These are phyloP conservation scores for Cryptoprocta ferox DNA, from an alignment of 2,797 vertebrate species.

Conservation along the genomic window DNA sequence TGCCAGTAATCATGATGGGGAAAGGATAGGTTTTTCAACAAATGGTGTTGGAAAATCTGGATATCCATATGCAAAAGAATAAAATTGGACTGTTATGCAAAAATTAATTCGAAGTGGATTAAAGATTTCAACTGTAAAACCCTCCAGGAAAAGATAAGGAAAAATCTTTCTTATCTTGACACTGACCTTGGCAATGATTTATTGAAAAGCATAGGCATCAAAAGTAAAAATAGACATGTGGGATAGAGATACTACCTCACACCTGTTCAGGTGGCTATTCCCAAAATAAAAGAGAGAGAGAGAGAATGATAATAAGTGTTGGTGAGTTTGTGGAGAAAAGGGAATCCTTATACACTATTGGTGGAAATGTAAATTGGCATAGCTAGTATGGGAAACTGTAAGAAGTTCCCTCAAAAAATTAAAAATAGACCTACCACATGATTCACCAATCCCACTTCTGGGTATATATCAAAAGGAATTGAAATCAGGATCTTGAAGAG, in stretches of 20 bases:
- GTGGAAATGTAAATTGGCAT: neutral
- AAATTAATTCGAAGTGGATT: neutral
- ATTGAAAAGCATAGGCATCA: neutral
- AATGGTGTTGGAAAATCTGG: neutral
- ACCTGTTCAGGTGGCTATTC: neutral
- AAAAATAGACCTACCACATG: neutral
- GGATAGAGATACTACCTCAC: neutral
- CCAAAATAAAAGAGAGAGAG: neutral
- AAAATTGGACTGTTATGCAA: neutral
- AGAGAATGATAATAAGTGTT: neutral
- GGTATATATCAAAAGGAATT: neutral
- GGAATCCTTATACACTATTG: neutral
- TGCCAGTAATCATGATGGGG: neutral
- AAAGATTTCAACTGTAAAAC: neutral
- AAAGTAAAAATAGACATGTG: neutral
- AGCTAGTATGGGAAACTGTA: neutral
- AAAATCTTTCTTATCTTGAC: neutral
- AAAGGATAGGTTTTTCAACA: neutral
- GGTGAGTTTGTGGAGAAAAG: neutral
- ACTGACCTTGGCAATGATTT: neutral
- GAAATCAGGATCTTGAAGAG: neutral
- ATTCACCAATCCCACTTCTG: neutral
- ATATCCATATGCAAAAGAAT: neutral
- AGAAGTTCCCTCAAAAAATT: neutral
- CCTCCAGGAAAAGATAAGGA: neutral